Evolutionary conservation across 2,797 vertebrate genomes (phyloP), one percentile per base, ranked within the genome.

Genomic region (Ctenopoma multispine): DNA sequence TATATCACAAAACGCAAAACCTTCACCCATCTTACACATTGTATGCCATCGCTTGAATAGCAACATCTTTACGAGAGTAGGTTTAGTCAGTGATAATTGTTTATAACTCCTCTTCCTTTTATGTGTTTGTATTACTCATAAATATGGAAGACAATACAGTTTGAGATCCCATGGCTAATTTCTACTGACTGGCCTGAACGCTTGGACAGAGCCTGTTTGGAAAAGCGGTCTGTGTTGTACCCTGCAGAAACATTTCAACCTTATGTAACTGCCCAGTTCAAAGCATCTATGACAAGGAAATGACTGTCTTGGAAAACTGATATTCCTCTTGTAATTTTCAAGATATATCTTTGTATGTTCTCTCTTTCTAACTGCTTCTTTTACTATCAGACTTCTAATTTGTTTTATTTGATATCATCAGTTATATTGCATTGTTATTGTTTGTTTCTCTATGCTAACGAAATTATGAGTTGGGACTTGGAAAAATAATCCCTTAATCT

Each of bases 101-200:
- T 87, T 67, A 57, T 63, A 40, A 66, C 65, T 48, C 46, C 10
- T 13, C 17, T 38, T 75, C 62, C 55, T 67, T 73, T 81, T 72
- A 71, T 79, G 77, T 57, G 48, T 81, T 80, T 77, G 46, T 71
- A 66, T 69, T 76, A 66, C 60, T 78, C 71, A 78, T 78, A 80
- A 79, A 75, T 79, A 79, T 69, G 64, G 49, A 80, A 58, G 59
- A 83, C 73, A 83, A 70, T 71, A 59, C 71, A 65, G 62, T 72
- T 70, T 79, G 76, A 80, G 74, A 84, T 72, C 60, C 61, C 66
- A 47, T 81, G 77, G 69, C 81, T 85, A 82, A 85, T 87, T 80
- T 71, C 59, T 21, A 60, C 53, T 65, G 82, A 85, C 77, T 78
- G 69, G 53, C 60, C 71, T 57, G 50, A 78, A 65, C 7, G 36